A percentile compares a stretch with the other conserved stretches of the same genome.
phyloP scores from a whole-genome alignment of 2,888 invertebrate species.

The Lasioglossum figueresi region DNA sequence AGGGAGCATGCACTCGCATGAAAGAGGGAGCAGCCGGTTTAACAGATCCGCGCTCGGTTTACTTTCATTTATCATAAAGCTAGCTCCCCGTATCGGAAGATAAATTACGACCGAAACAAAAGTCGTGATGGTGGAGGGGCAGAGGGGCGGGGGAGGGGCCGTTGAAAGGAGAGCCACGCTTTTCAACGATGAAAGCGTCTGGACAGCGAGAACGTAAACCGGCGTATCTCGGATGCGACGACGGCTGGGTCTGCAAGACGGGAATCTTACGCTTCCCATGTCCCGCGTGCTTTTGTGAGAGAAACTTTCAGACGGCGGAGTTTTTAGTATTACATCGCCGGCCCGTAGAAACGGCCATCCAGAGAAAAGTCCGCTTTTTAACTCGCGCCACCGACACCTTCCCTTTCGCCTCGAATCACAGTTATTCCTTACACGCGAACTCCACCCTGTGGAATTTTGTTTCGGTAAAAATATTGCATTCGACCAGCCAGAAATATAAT shows the following conservation, averaged over 20 bases:
- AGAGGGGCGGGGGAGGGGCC: background rate
- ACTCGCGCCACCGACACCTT: constrained; percentile 29
- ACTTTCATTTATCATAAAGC: constrained; percentile 29
- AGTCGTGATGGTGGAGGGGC: background rate
- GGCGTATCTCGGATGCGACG: constrained; percentile 10
- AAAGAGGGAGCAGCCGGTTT: background rate
- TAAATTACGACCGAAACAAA: constrained; percentile 47
- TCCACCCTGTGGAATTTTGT: background rate
- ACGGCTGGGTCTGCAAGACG: constrained; percentile 16
- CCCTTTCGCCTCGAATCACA: constrained; percentile 26
- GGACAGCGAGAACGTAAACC: constrained; percentile 29
- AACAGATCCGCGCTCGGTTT: constrained; percentile 26
- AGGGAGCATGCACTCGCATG: background rate
- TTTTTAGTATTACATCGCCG: constrained; percentile 50
- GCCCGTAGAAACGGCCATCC: constrained; percentile 24
- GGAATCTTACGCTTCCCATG: constrained; percentile 33
- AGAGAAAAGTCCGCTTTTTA: constrained; percentile 29
- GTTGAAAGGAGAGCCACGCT: constrained; percentile 2
- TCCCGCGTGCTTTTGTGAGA: constrained; percentile 39
- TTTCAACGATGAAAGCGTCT: constrained; percentile 41
- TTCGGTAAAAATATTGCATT: no score
- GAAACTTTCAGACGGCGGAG: constrained; percentile 37
- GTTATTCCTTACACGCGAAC: background rate
- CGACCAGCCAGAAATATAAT: no score
- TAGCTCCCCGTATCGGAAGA: constrained; percentile 27